These are phyloP conservation scores for Edolisoma coerulescens DNA, from an alignment of 2,113 vertebrate species.

Conservation along the genomic window DNA sequence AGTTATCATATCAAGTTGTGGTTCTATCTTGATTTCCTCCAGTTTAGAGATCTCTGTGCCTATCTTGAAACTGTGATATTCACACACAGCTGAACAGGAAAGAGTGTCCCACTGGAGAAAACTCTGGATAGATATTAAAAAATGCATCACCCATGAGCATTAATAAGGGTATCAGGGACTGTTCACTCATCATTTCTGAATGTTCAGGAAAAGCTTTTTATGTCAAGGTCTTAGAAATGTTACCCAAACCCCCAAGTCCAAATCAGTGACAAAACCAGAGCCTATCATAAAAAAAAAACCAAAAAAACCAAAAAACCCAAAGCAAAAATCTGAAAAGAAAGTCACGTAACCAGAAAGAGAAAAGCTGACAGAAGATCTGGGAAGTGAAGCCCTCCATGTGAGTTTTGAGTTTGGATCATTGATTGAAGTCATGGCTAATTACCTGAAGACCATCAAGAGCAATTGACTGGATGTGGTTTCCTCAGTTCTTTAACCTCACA, in stretches of 20 bases:
- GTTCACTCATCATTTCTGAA: background rate
- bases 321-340: background rate
- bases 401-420: background rate
- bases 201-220: background rate
- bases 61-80: background rate
- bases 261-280: background rate
- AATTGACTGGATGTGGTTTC: background rate
- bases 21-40: background rate
- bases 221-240: background rate
- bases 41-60: background rate
- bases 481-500: background rate
- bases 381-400: background rate
- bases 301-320: background rate
- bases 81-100: background rate
- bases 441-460: background rate
- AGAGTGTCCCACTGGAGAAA: background rate
- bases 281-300: background rate
- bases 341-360: background rate
- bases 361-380: background rate
- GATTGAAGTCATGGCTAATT: background rate
- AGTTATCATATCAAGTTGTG: background rate
- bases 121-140: background rate
- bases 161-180: background rate
- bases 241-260: rapidly evolving
- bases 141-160: background rate